These are phyloP conservation scores for Axea sp. DNA, from an alignment of 2,888 invertebrate species.

Conservation along the genomic window DNA sequence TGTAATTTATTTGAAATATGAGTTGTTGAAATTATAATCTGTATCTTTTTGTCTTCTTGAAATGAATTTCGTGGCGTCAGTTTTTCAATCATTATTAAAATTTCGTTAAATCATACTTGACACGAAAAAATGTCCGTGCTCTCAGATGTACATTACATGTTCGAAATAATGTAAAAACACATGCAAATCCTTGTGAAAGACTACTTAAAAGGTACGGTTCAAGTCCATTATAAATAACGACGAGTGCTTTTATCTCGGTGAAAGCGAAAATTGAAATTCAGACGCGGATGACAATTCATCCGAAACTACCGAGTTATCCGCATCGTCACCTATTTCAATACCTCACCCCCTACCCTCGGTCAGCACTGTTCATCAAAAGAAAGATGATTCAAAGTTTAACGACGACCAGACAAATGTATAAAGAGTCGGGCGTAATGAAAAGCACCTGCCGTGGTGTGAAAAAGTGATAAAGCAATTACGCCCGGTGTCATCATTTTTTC, in stretches of 20 bases:
- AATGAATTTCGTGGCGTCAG: too few species aligned
- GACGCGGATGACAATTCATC: conserved; percentile 10
- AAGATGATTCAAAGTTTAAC: not conserved
- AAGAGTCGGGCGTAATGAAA: conserved; percentile 35
- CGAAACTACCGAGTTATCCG: conserved; percentile 7
- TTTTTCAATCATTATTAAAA: too few species aligned
- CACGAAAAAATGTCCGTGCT: too few species aligned
- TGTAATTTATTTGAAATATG: too few species aligned
- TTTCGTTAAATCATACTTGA: too few species aligned
- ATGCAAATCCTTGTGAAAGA: too few species aligned
- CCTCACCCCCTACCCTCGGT: not conserved
- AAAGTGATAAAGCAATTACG: conserved; percentile 28
- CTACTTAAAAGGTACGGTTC: not conserved
- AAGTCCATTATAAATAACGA: conserved; percentile 11
- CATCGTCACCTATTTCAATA: conserved; percentile 25
- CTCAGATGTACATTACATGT: too few species aligned
- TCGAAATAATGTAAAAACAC: too few species aligned
- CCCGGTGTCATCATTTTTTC: conserved; percentile 27
- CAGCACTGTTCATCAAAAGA: not conserved
- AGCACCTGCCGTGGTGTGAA: conserved; percentile 34
- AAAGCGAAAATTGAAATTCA: conserved; percentile 16
- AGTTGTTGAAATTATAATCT: too few species aligned
- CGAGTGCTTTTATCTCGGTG: conserved; percentile 6
- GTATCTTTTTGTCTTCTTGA: too few species aligned
- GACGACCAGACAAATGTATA: conserved; percentile 12